Conservation (phyloP, 2,888 invertebrate species). For the Merodon equestris region DNA sequence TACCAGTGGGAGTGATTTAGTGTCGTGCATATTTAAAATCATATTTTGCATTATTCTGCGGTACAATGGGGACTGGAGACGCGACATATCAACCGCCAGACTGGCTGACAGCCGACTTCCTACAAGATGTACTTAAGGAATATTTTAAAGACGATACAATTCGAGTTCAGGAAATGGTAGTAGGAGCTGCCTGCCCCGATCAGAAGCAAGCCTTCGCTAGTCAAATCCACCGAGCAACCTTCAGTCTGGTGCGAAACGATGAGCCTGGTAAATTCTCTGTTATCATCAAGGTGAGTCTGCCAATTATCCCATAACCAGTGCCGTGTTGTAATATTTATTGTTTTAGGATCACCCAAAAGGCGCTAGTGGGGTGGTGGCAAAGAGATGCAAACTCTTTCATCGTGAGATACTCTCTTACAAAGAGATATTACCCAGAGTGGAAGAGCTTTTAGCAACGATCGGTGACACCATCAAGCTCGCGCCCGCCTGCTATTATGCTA, state of each 20-base stretch:
- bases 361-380: conserved; percentile 75
- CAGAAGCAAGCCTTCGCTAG: conserved; percentile 76
- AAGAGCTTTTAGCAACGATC: conserved; percentile 74
- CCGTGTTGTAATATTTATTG: neutral
- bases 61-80: conserved; percentile 75
- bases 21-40: no score
- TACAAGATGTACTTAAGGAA: conserved; percentile 77
- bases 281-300: conserved; percentile 74
- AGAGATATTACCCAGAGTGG: conserved; percentile 75
- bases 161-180: conserved; percentile 73
- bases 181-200: conserved; percentile 71
- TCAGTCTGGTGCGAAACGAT: conserved; percentile 74
- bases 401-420: conserved; percentile 77
- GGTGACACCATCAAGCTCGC: conserved; percentile 76
- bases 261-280: conserved; percentile 75
- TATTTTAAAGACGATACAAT: conserved; percentile 76
- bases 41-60: neutral
- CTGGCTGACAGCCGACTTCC: conserved; percentile 75
- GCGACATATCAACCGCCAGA: conserved; percentile 75
- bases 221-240: conserved; percentile 77
- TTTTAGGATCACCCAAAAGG: conserved; percentile 76
- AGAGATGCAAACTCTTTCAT: conserved; percentile 76
- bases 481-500: conserved; percentile 77
- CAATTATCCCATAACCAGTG: no score
- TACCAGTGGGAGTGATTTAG: conserved; percentile 16